phyloP scores from a whole-genome alignment of 2,113 vertebrate species.

The Tiliqua scincoides region DNA sequence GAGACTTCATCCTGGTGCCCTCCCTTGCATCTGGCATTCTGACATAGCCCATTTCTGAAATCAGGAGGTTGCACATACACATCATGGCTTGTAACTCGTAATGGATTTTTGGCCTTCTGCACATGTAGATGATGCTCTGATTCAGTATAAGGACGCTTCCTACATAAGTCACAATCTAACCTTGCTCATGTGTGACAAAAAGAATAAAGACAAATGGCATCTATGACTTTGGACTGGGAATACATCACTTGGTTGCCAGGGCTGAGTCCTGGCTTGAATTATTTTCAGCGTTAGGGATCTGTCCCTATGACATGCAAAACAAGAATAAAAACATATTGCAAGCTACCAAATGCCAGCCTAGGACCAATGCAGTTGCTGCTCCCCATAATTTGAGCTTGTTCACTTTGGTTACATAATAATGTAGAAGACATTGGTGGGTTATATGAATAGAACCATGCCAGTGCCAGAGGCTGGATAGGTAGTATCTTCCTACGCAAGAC shows the following conservation, averaged over 20 bases:
- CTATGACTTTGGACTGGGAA: background rate
- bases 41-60: too few species aligned
- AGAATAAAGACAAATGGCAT: background rate
- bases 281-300: background rate
- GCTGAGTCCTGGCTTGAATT: background rate
- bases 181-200: slow-evolving; percentile 23
- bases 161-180: background rate
- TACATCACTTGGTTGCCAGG: background rate
- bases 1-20: too few species aligned
- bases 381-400: too few species aligned
- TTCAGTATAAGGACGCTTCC: too few species aligned
- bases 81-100: too few species aligned
- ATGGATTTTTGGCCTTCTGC: too few species aligned
- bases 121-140: too few species aligned
- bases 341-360: background rate
- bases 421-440: background rate
- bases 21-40: too few species aligned
- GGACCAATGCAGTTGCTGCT: background rate
- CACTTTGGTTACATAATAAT: background rate
- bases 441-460: background rate
- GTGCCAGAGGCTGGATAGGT: background rate
- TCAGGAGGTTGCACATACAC: too few species aligned
- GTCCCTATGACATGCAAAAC: background rate
- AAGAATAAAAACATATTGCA: background rate
- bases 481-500: background rate